Percentiles rank a stretch among this genome's conserved stretches.
Evolutionary conservation across 2,797 vertebrate species (phyloP).

Genomic region (Xenentodon cancila): DNA sequence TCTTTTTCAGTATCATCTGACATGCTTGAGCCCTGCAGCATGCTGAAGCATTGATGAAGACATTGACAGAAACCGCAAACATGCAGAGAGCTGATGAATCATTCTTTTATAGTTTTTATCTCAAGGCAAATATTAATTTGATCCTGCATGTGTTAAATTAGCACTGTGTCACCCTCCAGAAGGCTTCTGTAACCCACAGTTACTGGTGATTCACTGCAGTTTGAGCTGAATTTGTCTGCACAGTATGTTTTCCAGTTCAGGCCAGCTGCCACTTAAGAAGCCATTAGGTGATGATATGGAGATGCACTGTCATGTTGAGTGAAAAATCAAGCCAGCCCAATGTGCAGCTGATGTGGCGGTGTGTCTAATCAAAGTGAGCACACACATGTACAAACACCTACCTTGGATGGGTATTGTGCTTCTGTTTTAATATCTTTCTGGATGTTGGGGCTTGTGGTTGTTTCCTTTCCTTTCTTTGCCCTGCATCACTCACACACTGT

Average conservation of each 20-base stretch:
- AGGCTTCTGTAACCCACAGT: constrained; percentile 35
- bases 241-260: constrained; percentile 40
- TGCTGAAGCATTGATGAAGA: constrained; percentile 3
- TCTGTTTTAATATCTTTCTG: too few species aligned
- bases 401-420: too few species aligned
- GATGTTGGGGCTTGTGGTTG: too few species aligned
- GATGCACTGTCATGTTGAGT: constrained; percentile 26
- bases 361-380: constrained; percentile 20
- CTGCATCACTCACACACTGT: neutral
- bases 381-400: neutral
- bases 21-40: neutral
- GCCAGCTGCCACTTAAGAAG: constrained; percentile 59
- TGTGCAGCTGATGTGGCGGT: constrained; percentile 23
- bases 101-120: constrained; percentile 26
- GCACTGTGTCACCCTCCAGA: constrained; percentile 22
- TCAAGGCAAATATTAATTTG: constrained; percentile 40
- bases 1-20: constrained; percentile 4
- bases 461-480: neutral
- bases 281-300: constrained; percentile 44
- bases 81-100: constrained; percentile 31
- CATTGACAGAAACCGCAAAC: neutral
- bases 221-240: constrained; percentile 32
- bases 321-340: constrained; percentile 28
- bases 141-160: constrained; percentile 29
- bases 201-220: constrained; percentile 34